These are phyloP conservation scores for Poecilus cupreus DNA, from an alignment of 2,888 invertebrate genomes.

Conservation along the genomic window DNA sequence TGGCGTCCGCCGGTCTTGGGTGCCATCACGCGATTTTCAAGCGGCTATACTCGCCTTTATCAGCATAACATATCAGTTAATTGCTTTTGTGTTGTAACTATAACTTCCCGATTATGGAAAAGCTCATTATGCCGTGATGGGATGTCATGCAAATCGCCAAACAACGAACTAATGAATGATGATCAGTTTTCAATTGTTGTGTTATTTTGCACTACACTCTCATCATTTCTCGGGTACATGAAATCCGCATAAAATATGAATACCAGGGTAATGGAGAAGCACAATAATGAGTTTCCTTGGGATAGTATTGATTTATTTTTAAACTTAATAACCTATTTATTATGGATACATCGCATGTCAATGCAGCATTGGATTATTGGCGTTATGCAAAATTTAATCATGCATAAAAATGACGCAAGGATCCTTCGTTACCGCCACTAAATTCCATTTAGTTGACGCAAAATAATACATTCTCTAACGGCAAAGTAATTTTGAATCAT, in stretches of 20 bases:
- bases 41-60: conserved; percentile 46
- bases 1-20: not conserved
- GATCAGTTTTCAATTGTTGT: conserved; percentile 47
- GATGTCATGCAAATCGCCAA: conserved; percentile 34
- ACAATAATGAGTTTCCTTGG: conserved; percentile 16
- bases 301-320: conserved; percentile 33
- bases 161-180: not conserved
- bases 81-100: conserved; percentile 50
- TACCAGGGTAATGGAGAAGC: conserved; percentile 15
- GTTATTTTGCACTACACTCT: not conserved
- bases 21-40: conserved; percentile 46
- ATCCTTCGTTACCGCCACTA: conserved; percentile 10
- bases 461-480: not conserved
- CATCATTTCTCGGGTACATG: not conserved
- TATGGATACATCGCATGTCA: conserved; percentile 40
- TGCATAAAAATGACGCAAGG: conserved; percentile 18
- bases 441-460: not conserved
- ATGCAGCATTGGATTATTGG: conserved; percentile 36
- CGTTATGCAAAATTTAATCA: conserved; percentile 44
- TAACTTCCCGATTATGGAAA: conserved; percentile 35
- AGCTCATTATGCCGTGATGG: conserved; percentile 32
- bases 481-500: too few species aligned
- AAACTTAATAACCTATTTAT: conserved; percentile 28
- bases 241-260: conserved; percentile 15
- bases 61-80: conserved; percentile 52